Conservation (phyloP, 2,113 vertebrate genomes). For the Chloropsis cyanopogon region DNA sequence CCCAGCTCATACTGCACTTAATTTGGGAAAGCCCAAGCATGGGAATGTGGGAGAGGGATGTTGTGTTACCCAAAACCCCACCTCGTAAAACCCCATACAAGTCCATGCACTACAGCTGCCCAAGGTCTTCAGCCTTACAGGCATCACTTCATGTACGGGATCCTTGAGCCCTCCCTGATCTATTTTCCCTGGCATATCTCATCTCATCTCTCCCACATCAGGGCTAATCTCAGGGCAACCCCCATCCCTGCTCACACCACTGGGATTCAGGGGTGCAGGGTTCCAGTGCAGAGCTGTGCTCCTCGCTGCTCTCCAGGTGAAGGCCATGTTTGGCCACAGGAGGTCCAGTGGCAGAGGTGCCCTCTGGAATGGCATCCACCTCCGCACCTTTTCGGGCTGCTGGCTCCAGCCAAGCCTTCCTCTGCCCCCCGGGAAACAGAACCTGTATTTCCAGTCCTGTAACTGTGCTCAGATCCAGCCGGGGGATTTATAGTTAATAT, state of each 20-base stretch:
- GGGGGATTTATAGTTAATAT: neutral
- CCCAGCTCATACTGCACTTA: accelerated
- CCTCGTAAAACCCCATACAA: neutral
- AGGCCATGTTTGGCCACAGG: accelerated
- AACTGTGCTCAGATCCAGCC: neutral
- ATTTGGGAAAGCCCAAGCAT: neutral
- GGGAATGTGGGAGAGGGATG: neutral
- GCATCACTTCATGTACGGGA: neutral
- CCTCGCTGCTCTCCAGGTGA: accelerated
- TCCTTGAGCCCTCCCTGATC: neutral
- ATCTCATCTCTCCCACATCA: accelerated
- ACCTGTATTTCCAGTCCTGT: constrained; percentile 65
- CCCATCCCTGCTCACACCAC: accelerated
- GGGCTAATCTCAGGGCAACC: neutral
- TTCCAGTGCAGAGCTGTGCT: neutral
- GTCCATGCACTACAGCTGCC: accelerated
- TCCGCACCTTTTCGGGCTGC: accelerated
- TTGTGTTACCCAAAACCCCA: neutral
- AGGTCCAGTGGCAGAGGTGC: neutral
- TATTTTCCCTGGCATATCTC: neutral
- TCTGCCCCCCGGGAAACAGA: neutral
- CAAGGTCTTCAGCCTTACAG: neutral
- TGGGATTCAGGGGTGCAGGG: accelerated
- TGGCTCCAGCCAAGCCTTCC: neutral
- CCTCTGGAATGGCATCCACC: neutral